Percentiles rank a stretch among this genome's conserved stretches.
phyloP scores from a whole-genome alignment of 2,113 vertebrate species.

The Peromyscus maniculatus region DNA sequence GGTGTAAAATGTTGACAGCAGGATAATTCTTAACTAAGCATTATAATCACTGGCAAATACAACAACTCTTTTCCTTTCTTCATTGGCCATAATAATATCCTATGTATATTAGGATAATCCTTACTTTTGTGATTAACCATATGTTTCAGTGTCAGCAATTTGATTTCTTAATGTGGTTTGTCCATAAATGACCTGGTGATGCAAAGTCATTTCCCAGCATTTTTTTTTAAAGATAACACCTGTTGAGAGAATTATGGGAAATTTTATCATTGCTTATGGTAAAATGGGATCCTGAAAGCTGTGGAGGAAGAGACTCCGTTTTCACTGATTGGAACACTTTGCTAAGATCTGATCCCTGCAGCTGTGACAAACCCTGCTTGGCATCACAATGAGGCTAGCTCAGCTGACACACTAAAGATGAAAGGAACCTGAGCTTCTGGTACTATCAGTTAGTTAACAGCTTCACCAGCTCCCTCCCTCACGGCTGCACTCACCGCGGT shows the following conservation, averaged over 20 bases:
- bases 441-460: not conserved
- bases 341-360: not conserved
- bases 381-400: not conserved
- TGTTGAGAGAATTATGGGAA: constrained; percentile 40
- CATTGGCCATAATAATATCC: not conserved
- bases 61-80: not conserved
- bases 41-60: not conserved
- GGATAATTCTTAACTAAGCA: not conserved
- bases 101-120: not conserved
- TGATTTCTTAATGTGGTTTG: not conserved
- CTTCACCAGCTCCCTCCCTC: not conserved
- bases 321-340: not conserved
- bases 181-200: not conserved
- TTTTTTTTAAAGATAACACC: not conserved
- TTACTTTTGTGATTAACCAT: not conserved
- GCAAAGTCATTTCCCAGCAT: not conserved
- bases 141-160: not conserved
- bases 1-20: not conserved
- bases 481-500: not conserved
- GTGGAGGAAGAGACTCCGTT: not conserved
- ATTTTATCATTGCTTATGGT: not conserved
- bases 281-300: not conserved
- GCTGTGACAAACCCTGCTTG: not conserved
- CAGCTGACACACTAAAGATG: not conserved
- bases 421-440: not conserved